Evolutionary conservation across 2,113 vertebrate species (phyloP).

Genomic region (Anguilla japonica): DNA sequence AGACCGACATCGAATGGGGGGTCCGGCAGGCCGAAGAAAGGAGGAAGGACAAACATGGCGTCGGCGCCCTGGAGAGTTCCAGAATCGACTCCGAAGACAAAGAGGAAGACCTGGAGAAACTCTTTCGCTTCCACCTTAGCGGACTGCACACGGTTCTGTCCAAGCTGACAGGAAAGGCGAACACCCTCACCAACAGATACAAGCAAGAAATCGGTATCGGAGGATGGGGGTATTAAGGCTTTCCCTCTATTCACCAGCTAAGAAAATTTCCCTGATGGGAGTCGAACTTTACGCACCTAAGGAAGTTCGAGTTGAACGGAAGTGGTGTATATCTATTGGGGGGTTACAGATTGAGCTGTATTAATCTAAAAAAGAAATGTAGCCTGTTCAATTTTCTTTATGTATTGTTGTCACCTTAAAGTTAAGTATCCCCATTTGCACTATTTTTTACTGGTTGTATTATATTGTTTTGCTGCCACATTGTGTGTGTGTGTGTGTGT

Average conservation of each 20-base stretch:
- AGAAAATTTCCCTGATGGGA: background rate
- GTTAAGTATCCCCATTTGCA: background rate
- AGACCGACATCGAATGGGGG: slow-evolving; percentile 91
- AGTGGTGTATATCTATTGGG: background rate
- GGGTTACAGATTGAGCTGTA: background rate
- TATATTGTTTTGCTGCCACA: background rate
- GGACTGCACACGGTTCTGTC: slow-evolving; percentile 85
- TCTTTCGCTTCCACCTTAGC: slow-evolving; percentile 86
- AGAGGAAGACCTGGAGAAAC: slow-evolving; percentile 85
- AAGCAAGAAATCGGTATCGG: slow-evolving; percentile 88
- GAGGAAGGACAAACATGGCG: slow-evolving; percentile 69
- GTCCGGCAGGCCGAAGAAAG: slow-evolving; percentile 78
- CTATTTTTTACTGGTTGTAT: slow-evolving; percentile 32
- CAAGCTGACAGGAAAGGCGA: slow-evolving; percentile 86
- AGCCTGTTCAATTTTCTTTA: background rate
- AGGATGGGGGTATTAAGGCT: slow-evolving; percentile 76
- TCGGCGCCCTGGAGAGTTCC: slow-evolving; percentile 52
- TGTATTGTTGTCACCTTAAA: slow-evolving; percentile 22
- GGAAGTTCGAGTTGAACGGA: slow-evolving; percentile 4
- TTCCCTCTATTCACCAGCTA: background rate
- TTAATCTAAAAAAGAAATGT: slow-evolving; percentile 4
- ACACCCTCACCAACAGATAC: slow-evolving; percentile 88
- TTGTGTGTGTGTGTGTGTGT: background rate
- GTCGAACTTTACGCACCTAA: background rate
- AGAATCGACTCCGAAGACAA: slow-evolving; percentile 69